Base-by-base conservation (phyloP, 2,797 vertebrate species). In the Gymnoscopelus braueri region DNA sequence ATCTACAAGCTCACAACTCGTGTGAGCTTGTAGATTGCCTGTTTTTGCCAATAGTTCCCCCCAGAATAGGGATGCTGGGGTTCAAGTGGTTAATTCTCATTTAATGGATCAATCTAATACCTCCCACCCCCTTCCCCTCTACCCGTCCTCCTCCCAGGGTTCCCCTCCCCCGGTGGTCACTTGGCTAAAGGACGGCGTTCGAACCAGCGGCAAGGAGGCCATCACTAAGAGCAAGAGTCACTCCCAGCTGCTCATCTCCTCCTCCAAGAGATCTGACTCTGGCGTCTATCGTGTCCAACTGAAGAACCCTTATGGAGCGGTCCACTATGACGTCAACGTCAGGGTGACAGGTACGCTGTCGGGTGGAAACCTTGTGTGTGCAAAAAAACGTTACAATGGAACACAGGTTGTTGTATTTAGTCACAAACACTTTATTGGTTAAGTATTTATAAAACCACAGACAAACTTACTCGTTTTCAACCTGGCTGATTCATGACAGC, bases 221-320 rank as follows among this genome's bases (percentile, higher is more conserved):
- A 92, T 94, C 82, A 91, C 80, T 56, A 91, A 91, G 55, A 80
- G 84, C 62, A 86, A 90, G 59, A 89, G 74, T 60, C 79, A 86
- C 82, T 91, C 90, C 39, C 82, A 94, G 81, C 88, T 93, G 74
- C 84, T 93, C 74, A 87, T 86, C 71, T 80, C 84, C 53, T 90
- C 84, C 2, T 85, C 67, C 55, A 85, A 87, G 57, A 39, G 60
- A 58, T 85, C 83, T 0, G 83, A 93, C 87, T 91, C 91, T 1
- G 88, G 90, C 4, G 6, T 88, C 3, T 91, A 90, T 72, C 60
- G 67, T 0, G 71, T 82, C 12, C 70, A 87, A 70, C 82, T 94
- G 65, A 87, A 78, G 71, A 93, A 91, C 0, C 85, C 86, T 65
- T 84, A 73, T 2, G 79, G 92, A 75, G 84, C 90, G 66, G 69